Evolutionary conservation across 2,888 invertebrate genomes (phyloP).

Genomic region (Trichopoda pennipes): DNA sequence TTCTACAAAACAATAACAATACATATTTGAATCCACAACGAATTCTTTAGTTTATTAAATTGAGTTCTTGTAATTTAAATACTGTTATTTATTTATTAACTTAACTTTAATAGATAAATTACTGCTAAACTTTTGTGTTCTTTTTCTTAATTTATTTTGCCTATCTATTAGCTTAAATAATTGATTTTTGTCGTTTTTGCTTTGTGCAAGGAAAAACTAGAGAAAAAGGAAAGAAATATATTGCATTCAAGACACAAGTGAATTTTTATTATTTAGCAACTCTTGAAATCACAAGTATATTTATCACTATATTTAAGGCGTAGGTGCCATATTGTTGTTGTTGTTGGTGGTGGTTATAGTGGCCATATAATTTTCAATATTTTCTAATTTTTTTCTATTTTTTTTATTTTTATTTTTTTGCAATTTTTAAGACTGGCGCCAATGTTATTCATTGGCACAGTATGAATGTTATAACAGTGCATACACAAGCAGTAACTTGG

Average conservation of each 20-base stretch:
- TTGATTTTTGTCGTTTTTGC: neutral
- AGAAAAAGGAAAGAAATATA: neutral
- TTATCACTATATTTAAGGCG: conserved; percentile 59
- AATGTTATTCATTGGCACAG: conserved; percentile 59
- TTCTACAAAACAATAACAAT: no score
- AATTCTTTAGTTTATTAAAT: no score
- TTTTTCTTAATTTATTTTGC: no score
- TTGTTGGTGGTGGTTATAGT: conserved; percentile 2
- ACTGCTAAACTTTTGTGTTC: no score
- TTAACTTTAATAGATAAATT: no score
- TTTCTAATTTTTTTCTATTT: no score
- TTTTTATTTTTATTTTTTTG: conserved; percentile 35
- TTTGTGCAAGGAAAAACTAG: neutral
- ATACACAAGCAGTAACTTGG: conserved; percentile 38
- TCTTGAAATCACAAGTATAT: conserved; percentile 39
- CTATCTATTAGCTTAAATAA: neutral
- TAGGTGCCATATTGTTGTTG: conserved; percentile 43
- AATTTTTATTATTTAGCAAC: conserved; percentile 46
- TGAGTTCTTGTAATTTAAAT: no score
- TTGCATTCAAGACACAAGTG: conserved; percentile 23
- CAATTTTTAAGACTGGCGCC: conserved; percentile 64
- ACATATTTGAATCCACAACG: no score
- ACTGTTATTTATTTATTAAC: no score
- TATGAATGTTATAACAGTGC: conserved; percentile 46
- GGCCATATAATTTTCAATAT: conserved; percentile 42